Conservation (phyloP, 2,797 vertebrate species). For the Falco peregrinus region DNA sequence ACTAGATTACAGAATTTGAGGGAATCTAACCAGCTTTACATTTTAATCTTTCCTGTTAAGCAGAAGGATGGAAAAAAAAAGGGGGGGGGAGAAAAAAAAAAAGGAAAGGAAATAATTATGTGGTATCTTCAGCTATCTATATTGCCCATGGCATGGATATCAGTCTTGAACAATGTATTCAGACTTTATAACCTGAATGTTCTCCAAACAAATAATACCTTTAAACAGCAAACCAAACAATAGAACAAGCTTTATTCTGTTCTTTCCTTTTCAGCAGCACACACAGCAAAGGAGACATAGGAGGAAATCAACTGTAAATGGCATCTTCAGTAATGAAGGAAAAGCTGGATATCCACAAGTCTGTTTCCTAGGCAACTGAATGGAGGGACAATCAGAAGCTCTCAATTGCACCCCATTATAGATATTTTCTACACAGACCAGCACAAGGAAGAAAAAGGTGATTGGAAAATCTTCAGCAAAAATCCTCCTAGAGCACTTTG, state of each 20-base stretch:
- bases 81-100: not conserved
- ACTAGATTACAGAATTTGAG: not conserved
- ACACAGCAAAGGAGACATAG: conserved; percentile 46
- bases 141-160: not conserved
- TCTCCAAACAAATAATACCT: conserved; percentile 40
- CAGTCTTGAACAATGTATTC: not conserved
- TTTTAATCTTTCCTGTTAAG: not conserved
- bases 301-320: conserved; percentile 70
- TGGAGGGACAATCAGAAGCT: conserved; percentile 64
- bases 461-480: conserved; percentile 26
- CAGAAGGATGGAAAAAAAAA: not conserved
- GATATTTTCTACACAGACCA: conserved; percentile 50
- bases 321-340: conserved; percentile 71
- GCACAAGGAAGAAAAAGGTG: conserved; percentile 45
- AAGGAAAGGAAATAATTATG: not conserved
- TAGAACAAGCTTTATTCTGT: conserved; percentile 28
- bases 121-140: not conserved
- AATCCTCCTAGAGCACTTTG: conserved; percentile 16
- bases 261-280: conserved; percentile 42
- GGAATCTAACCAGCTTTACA: not conserved
- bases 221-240: conserved; percentile 34
- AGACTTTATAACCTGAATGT: conserved; percentile 18
- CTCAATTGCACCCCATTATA: conserved; percentile 56
- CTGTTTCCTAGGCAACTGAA: conserved; percentile 77
- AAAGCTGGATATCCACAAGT: conserved; percentile 71